Evolutionary conservation across 2,113 vertebrate species (phyloP), one percentile per base, ranked within the genome.

Genomic region (chimpanzee (Pan troglodytes)): DNA sequence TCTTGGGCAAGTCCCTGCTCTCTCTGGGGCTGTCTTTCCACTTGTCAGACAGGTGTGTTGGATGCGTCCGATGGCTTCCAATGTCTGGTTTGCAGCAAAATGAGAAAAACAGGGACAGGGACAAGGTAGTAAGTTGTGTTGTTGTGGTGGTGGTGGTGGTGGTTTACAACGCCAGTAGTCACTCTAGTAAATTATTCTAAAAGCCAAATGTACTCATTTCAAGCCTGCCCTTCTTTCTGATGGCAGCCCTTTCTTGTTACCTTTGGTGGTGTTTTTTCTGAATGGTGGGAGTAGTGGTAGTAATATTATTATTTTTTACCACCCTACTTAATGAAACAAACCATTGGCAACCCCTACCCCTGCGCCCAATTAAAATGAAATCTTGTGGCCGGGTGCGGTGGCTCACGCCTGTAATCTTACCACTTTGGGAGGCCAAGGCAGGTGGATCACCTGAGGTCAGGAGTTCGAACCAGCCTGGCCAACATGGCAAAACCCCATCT

Each of bases 181-280:
- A 64, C 27, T 30, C 61, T 2, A 2, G 17, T 8, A n/a, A 25
- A 59, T 43, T 22, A 40, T 48, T 30, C 45, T 52, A 64, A 55
- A 27, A 45, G 38, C 40, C 14, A 2, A 5, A 9, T 0, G 11
- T 10, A 0, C 20, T 23, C 18, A 0, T 35, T 73, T 11, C 18
- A 9, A 3, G 0, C 9, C 27, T 1, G 3, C 59, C 40, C 32
- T 16, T 10, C 20, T 22, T 64, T 27, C 43, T 5, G 27, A 43
- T 0, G 0, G 4, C 2, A 0, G 10, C 4, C 17, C 3, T 7
- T 6, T 22, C 64, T 50, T 0, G 25, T 79, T 23, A 45, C 27
- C 48, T 43, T 2, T 3, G 27, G 73, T 23, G 17, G 30, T 8
- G 16, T 14, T 64, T 83, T 82, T 82, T 64, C 84, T 84, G 61